phyloP scores from a whole-genome alignment of 2,113 vertebrate genomes.

The Xenotilapia longispinis region DNA sequence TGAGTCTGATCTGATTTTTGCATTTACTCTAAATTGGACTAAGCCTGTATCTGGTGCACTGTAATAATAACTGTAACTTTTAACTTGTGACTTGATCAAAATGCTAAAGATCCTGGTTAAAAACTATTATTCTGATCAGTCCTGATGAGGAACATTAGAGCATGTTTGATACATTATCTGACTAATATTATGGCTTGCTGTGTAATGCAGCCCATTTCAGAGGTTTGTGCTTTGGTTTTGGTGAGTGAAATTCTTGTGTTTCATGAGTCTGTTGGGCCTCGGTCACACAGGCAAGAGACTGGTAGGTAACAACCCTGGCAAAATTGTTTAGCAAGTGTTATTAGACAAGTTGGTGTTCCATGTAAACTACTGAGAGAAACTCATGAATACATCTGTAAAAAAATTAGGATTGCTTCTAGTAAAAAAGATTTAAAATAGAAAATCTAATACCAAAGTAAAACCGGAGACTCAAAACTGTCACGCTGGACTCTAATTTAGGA shows the following conservation, averaged over 20 bases:
- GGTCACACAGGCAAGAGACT: neutral
- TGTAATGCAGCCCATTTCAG: neutral
- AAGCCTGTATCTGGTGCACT: neutral
- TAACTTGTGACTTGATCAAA: neutral
- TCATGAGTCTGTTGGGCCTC: neutral
- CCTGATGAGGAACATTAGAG: neutral
- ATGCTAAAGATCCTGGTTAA: neutral
- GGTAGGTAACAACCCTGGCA: neutral
- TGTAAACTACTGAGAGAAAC: neutral
- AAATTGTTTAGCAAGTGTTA: neutral
- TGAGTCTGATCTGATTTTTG: neutral
- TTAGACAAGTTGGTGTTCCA: neutral
- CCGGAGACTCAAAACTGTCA: neutral
- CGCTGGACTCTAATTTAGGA: neutral
- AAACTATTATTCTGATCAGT: neutral
- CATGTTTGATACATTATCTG: neutral
- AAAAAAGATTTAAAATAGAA: neutral
- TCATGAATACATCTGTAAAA: neutral
- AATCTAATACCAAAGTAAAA: neutral
- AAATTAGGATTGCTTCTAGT: neutral
- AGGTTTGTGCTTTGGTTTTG: neutral
- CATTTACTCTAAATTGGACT: neutral
- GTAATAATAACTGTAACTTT: neutral
- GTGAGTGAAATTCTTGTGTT: neutral
- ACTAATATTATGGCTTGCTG: neutral